Percentiles rank a stretch among this genome's conserved stretches.
These are phyloP conservation scores for Spheniscus mendiculus DNA, from an alignment of 2,113 vertebrate genomes.

Conservation along the genomic window DNA sequence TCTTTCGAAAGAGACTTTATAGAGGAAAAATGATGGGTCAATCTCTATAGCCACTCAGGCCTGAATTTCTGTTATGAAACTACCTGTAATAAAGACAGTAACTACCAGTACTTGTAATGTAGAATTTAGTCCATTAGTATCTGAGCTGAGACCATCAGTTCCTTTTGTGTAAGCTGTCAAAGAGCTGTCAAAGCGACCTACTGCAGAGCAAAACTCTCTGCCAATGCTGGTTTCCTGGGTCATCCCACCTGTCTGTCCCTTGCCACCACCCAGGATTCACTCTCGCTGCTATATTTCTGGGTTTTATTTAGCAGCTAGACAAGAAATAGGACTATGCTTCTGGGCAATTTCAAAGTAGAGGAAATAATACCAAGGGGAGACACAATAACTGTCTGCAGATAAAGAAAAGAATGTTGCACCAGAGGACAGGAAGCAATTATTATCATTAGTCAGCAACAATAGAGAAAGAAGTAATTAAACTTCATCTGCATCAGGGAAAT, in stretches of 20 bases:
- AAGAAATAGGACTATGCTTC: neutral
- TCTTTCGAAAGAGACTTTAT: neutral
- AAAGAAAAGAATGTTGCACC: slow-evolving; percentile 52
- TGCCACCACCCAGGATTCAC: neutral
- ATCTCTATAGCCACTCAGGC: neutral
- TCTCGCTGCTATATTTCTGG: neutral
- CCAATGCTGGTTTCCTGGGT: neutral
- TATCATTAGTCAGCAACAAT: slow-evolving; percentile 64
- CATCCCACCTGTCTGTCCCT: neutral
- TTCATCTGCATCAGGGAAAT: slow-evolving; percentile 53
- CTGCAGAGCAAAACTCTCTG: neutral
- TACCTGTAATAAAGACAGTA: neutral
- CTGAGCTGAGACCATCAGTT: neutral
- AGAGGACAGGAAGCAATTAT: slow-evolving; percentile 57
- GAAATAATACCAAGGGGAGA: slow-evolving; percentile 35
- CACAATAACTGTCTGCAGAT: slow-evolving; percentile 16
- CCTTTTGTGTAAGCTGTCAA: neutral
- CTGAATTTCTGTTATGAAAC: neutral
- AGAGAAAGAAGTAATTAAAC: slow-evolving; percentile 56
- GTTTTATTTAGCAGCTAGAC: neutral
- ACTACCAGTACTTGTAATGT: neutral
- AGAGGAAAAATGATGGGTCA: neutral
- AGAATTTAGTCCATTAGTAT: neutral
- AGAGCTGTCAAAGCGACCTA: neutral
- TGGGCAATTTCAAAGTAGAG: slow-evolving; percentile 3